These are phyloP conservation scores for Masticophis lateralis DNA, from an alignment of 2,797 vertebrate species.

Conservation along the genomic window DNA sequence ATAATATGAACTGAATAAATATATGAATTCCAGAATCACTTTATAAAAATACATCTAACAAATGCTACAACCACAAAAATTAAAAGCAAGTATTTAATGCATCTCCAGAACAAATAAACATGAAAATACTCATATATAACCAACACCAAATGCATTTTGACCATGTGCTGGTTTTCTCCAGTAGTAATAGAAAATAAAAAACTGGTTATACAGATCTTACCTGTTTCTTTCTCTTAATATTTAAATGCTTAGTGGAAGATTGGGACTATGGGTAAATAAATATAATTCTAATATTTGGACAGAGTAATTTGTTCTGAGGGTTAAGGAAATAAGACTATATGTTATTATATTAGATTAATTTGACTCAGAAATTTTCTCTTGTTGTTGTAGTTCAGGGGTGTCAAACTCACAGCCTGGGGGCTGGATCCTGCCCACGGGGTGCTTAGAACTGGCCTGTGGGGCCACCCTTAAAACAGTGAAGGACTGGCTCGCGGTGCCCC, in stretches of 20 bases:
- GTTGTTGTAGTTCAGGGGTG: background rate
- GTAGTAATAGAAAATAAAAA: background rate
- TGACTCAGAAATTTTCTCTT: background rate
- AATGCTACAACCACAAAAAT: background rate
- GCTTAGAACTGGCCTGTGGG: no score
- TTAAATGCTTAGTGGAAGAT: background rate
- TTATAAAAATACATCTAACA: background rate
- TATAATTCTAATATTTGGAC: background rate
- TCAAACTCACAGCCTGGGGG: no score
- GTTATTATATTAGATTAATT: background rate
- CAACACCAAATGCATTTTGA: background rate
- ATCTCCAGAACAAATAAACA: background rate
- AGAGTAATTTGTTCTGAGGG: background rate
- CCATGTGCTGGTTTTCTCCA: background rate
- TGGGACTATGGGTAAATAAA: background rate
- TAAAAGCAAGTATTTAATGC: background rate
- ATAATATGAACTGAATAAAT: background rate
- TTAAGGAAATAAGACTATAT: background rate
- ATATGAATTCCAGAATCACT: background rate
- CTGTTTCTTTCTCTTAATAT: background rate
- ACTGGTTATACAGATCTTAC: background rate
- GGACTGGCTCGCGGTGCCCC: accelerated
- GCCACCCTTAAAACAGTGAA: no score
- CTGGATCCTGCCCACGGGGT: no score
- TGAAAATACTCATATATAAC: background rate